Evolutionary conservation across 2,888 invertebrate genomes (phyloP), one percentile per base, ranked within the genome.

Genomic region (Camptogramma bilineatum): DNA sequence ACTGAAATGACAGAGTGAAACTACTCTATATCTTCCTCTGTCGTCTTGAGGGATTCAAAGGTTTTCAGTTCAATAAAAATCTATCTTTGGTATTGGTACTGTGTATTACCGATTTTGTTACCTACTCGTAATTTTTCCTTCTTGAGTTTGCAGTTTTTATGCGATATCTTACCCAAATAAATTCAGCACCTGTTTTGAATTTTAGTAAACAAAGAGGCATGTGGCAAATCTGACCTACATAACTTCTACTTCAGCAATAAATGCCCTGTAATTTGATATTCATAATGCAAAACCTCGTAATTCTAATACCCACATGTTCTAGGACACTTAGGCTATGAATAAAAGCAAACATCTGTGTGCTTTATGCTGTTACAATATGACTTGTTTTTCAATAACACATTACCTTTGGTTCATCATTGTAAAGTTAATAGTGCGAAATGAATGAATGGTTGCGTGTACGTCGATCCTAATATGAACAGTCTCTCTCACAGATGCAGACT

Each of bases 151-250:
- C 56, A 56, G 2, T 7, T 51, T 50, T 28, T 59, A 46, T 10
- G 51, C 19, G 19, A 39, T 5, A 4, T 28, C 7, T 28, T 7
- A 28, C 28, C 28, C 7, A 52, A 52, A 28, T 60, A 19, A 34
- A 18, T 51, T 47, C 52, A 24, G 47, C 18, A 18, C 18, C 28
- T 16, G 42, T 44, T 18, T 9, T 16, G 16, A 9, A 19, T 28
- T 34, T 31, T 13, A 42, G 34, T 53, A 44, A 42, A 31, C 50
- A 34, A 47, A 46, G 10, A 46, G 17, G 42, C 58, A 44, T 58
- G 63, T 55, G 61, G 3, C 28, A 50, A 16, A 16, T 16, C 13
- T 71, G 75, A 71, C 75, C 73, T 61, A 75, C 66, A 74, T 73
- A 62, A 42, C 13, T 18, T 34, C 50, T 58, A 60, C 64, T 55